Percentiles rank a stretch among this genome's conserved stretches.
phyloP scores from a whole-genome alignment of 2,888 invertebrate species.

The Lepidocyrtoides sp. region DNA sequence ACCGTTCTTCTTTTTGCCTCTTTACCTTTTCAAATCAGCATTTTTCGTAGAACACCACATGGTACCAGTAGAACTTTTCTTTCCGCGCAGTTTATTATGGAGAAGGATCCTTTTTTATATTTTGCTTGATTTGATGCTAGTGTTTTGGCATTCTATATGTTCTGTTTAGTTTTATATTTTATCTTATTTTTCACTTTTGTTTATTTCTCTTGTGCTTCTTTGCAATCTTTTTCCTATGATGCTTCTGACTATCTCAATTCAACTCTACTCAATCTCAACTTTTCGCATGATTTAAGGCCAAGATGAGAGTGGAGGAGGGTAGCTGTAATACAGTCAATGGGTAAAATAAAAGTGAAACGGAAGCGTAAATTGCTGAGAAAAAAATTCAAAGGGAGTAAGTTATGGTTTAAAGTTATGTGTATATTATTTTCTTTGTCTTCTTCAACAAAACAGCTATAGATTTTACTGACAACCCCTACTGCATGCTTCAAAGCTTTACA shows the following conservation, averaged over 20 bases:
- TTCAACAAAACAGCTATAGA: too few relatives aligned
- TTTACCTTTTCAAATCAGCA: conserved; percentile 24
- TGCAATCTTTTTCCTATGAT: not conserved
- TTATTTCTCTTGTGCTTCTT: not conserved
- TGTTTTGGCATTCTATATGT: not conserved
- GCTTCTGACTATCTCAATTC: not conserved
- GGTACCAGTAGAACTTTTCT: conserved; percentile 32
- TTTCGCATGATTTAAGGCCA: conserved; percentile 43
- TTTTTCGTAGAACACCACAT: conserved; percentile 43
- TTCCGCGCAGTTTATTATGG: not conserved
- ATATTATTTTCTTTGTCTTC: not conserved
- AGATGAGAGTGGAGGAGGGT: conserved; percentile 15
- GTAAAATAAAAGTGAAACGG: not conserved
- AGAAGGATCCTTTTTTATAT: not conserved
- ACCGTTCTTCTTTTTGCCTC: not conserved
- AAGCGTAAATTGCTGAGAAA: conserved; percentile 5
- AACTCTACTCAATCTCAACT: conserved; percentile 17
- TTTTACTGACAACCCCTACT: too few relatives aligned
- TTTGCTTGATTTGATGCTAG: not conserved
- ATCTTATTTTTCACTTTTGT: conserved; percentile 21
- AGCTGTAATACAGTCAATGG: not conserved
- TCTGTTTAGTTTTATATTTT: not conserved
- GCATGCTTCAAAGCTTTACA: too few relatives aligned
- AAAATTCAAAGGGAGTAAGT: not conserved
- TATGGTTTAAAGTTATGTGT: not conserved